These are phyloP conservation scores for Bugulina stolonifera DNA, from an alignment of 2,888 invertebrate species.

Conservation along the genomic window DNA sequence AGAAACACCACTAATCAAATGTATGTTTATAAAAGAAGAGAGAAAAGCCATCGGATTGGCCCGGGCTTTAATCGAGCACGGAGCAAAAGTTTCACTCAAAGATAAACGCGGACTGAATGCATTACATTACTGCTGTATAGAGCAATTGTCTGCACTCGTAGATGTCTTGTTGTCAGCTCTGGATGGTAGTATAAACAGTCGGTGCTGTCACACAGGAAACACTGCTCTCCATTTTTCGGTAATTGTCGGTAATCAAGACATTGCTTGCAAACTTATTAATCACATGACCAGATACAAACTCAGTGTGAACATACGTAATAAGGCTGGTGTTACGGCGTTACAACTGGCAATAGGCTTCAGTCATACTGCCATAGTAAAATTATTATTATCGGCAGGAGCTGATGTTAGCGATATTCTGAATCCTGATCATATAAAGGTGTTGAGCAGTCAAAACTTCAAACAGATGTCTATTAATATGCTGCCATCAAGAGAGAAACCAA, in stretches of 20 bases:
- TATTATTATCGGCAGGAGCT: not conserved
- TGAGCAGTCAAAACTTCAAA: not conserved
- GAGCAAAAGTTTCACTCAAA: conserved; percentile 36
- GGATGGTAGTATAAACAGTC: conserved; percentile 45
- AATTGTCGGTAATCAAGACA: conserved; percentile 35
- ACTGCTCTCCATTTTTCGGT: conserved; percentile 49
- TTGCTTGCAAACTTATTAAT: not conserved
- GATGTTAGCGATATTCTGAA: no score
- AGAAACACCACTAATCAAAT: conserved; percentile 45
- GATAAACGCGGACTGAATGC: conserved; percentile 46
- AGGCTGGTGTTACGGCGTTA: not conserved
- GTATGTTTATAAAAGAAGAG: conserved; percentile 43
- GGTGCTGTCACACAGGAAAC: conserved; percentile 42
- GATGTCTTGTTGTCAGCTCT: conserved; percentile 40
- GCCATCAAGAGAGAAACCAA: not conserved
- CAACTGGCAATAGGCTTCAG: not conserved
- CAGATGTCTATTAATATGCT: not conserved
- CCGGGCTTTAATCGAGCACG: conserved; percentile 46
- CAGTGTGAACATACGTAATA: not conserved
- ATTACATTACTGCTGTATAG: conserved; percentile 48
- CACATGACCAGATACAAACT: not conserved
- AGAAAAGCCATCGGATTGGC: conserved; percentile 47
- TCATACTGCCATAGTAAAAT: not conserved
- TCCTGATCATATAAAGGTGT: no score
- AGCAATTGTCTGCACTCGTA: conserved; percentile 38